Evolutionary conservation across 2,113 vertebrate genomes (phyloP), one percentile per base, ranked within the genome.

Genomic region (Pollachius pollachius): DNA sequence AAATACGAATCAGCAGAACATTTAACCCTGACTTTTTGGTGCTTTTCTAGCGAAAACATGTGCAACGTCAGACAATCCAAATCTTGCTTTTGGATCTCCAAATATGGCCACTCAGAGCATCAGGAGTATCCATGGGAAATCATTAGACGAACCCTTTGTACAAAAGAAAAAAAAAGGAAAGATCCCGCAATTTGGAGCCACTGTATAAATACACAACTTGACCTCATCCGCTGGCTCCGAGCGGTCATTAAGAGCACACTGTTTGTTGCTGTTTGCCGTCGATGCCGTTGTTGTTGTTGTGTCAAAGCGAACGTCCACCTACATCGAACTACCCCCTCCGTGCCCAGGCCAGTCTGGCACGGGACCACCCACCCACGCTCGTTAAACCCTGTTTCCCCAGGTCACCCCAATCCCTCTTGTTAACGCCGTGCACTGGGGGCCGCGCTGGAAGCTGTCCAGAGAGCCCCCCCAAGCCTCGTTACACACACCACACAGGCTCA

Each of bases 301-400:
- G 54, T 57, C 16, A 16, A 57, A 57, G 13, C 52, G 73, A 86
- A 86, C 80, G 81, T 89, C 87, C 81, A 83, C 91, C 86, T 79
- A 73, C 73, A 70, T 72, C 74, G 74, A 83, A 78, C 83, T 65
- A 71, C 77, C 5, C 5, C 68, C 15, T 83, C 78, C 82, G 64
- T 83, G 85, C 82, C 83, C 85, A 62, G 84, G 81, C 71, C 15
- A 72, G 62, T 77, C 23, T 65, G 41, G 60, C 19, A 1, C 6
- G 54, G 69, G 91, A 93, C 92, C 91, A 91, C 92, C 92, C 92
- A 92, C 88, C 78, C 88, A 71, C 68, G 74, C 84, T 68, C 89
- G 91, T 92, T 91, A 91, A 91, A 91, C 15, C 54, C 69, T 58
- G 64, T 88, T 90, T 92, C 89, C 89, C 80, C 79, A 84, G 89